These are phyloP conservation scores for Spheniscus humboldti DNA, from an alignment of 2,797 vertebrate species.

Conservation along the genomic window DNA sequence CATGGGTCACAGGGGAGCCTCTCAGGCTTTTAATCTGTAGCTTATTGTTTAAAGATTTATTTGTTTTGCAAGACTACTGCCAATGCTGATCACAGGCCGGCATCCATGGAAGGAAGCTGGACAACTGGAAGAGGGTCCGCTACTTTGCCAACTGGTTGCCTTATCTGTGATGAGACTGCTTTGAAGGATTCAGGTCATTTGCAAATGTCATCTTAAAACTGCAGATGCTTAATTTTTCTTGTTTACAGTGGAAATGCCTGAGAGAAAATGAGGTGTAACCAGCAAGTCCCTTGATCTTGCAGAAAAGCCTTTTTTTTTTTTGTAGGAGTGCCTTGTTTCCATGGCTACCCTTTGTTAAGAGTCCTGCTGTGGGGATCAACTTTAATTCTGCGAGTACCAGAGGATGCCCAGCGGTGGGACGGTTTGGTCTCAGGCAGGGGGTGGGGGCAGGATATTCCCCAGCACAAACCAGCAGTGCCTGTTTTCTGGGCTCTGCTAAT, in stretches of 20 bases:
- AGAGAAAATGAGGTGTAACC: background rate
- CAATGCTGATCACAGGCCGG: background rate
- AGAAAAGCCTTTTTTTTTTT: background rate
- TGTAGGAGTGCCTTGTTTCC: background rate
- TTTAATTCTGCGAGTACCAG: background rate
- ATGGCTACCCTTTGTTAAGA: background rate
- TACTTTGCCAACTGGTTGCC: background rate
- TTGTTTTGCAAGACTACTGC: background rate
- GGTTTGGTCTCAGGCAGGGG: background rate
- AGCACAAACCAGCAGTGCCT: background rate
- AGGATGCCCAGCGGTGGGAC: background rate
- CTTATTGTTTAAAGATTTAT: constrained; percentile 55
- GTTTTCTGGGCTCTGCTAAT: background rate
- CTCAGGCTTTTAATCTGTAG: constrained; percentile 46
- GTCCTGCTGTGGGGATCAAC: background rate
- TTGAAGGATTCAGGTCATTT: background rate
- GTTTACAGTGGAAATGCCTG: background rate
- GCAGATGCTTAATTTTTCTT: background rate
- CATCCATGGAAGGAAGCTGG: background rate
- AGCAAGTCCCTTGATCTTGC: background rate
- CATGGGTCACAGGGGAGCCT: background rate
- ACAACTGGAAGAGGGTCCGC: background rate
- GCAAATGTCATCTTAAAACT: background rate
- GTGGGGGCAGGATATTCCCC: background rate
- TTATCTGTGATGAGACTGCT: background rate